Evolutionary conservation across 2,113 vertebrate species (phyloP).

Genomic region (Okapia johnstoni): DNA sequence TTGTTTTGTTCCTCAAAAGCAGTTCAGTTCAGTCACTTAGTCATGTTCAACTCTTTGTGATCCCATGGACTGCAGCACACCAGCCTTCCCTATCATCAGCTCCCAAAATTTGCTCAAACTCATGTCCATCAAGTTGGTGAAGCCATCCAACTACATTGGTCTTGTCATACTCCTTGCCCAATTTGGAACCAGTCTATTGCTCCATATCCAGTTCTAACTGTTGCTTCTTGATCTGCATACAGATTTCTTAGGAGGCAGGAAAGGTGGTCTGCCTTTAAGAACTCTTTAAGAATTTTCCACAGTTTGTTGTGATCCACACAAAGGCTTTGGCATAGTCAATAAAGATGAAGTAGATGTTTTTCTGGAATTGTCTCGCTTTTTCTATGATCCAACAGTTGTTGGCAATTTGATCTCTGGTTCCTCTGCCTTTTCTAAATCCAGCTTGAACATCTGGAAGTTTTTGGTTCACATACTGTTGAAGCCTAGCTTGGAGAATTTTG

Average conservation of each 20-base stretch:
- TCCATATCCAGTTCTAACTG: background rate
- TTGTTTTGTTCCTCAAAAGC: conserved; percentile 22
- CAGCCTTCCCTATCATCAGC: background rate
- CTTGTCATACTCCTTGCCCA: background rate
- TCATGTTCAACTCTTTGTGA: background rate
- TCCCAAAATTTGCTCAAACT: background rate
- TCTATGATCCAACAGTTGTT: background rate
- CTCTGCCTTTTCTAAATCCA: background rate
- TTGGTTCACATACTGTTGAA: background rate
- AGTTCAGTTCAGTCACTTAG: background rate
- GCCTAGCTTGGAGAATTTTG: background rate
- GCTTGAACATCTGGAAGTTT: background rate
- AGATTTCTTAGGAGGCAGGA: background rate
- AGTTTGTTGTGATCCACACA: background rate
- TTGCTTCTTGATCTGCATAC: background rate
- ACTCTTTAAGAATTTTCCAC: background rate
- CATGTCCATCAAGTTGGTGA: background rate
- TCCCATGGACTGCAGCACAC: background rate
- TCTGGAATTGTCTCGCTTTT: background rate
- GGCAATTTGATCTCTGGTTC: background rate
- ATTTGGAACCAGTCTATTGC: background rate
- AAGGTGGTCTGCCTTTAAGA: background rate
- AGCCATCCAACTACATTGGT: background rate
- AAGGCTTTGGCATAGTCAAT: background rate
- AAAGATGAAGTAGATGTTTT: background rate